Evolutionary conservation across 2,113 vertebrate genomes (phyloP).

Genomic region (Periophthalmodon schlosseri): DNA sequence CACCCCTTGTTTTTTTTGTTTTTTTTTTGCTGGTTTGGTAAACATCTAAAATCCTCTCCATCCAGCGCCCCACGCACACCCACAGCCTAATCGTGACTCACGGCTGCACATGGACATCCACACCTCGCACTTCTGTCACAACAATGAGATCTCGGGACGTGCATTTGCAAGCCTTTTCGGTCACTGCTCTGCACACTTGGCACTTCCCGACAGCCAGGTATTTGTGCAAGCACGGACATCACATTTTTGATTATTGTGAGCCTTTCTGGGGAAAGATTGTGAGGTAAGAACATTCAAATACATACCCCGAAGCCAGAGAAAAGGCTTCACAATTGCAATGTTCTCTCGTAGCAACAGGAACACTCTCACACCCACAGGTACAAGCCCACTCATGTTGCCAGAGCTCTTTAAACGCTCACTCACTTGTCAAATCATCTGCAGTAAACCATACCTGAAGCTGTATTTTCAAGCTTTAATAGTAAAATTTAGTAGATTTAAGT

Average conservation of each 20-base stretch:
- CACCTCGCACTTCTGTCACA: constrained; percentile 30
- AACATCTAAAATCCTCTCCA: constrained; percentile 32
- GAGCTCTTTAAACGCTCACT: constrained; percentile 31
- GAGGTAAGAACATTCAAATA: constrained; percentile 36
- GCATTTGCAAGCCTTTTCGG: constrained; percentile 39
- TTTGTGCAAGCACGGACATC: constrained; percentile 53
- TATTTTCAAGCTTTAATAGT: background rate
- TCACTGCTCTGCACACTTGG: constrained; percentile 24
- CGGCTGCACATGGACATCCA: constrained; percentile 8
- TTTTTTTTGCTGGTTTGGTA: constrained; percentile 33
- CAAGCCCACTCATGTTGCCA: constrained; percentile 64
- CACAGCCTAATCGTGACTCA: constrained; percentile 29
- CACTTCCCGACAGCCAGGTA: constrained; percentile 34
- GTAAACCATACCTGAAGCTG: constrained; percentile 3
- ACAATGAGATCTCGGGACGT: constrained; percentile 34
- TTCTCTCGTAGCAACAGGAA: constrained; percentile 49
- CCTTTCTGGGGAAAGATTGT: constrained; percentile 52
- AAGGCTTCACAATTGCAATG: constrained; percentile 27
- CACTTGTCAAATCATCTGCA: background rate
- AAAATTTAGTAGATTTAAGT: background rate
- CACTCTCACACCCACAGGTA: constrained; percentile 45
- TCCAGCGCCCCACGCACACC: constrained; percentile 35
- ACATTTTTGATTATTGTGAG: constrained; percentile 50
- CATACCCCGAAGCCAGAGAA: constrained; percentile 62
- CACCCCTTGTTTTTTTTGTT: background rate